Evolutionary conservation across 1,140 invertebrate genomes (phyloP).

Genomic region (Solenopsis fugax): DNA sequence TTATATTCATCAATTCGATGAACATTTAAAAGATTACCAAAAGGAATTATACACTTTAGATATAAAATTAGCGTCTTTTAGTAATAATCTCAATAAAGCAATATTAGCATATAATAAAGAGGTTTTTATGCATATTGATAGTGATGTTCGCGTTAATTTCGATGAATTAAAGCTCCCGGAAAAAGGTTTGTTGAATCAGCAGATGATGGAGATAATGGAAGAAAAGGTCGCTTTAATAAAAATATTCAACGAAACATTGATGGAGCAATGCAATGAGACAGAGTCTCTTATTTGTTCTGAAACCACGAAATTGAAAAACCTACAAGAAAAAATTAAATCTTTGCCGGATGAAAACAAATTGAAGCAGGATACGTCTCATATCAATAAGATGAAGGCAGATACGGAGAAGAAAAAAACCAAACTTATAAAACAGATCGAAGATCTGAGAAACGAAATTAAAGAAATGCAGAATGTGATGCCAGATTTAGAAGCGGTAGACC

Average conservation of each 20-base stretch:
- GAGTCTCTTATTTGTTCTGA: constrained; percentile 59
- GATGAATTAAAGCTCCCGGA: constrained; percentile 80
- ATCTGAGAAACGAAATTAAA: constrained; percentile 69
- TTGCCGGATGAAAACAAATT: constrained; percentile 72
- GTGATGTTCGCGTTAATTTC: constrained; percentile 64
- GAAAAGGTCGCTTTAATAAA: constrained; percentile 71
- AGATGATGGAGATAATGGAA: constrained; percentile 73
- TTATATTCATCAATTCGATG: constrained; percentile 75
- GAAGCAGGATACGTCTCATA: constrained; percentile 63
- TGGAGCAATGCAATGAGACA: constrained; percentile 63
- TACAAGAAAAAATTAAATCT: constrained; percentile 69
- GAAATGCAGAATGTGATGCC: constrained; percentile 64
- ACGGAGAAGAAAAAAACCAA: constrained; percentile 71
- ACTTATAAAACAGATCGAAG: constrained; percentile 74
- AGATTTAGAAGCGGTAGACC: constrained; percentile 39
- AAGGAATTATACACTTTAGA: constrained; percentile 80
- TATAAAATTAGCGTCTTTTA: constrained; percentile 75
- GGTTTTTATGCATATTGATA: constrained; percentile 74
- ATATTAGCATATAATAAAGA: constrained; percentile 79
- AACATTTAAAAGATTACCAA: constrained; percentile 79
- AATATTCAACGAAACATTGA: constrained; percentile 70
- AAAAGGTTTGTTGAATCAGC: constrained; percentile 66
- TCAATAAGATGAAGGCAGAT: constrained; percentile 69
- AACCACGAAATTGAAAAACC: constrained; percentile 70
- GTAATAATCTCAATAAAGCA: constrained; percentile 75